Evolutionary conservation across 2,888 invertebrate genomes (phyloP).

Genomic region (Andrena flavipes): DNA sequence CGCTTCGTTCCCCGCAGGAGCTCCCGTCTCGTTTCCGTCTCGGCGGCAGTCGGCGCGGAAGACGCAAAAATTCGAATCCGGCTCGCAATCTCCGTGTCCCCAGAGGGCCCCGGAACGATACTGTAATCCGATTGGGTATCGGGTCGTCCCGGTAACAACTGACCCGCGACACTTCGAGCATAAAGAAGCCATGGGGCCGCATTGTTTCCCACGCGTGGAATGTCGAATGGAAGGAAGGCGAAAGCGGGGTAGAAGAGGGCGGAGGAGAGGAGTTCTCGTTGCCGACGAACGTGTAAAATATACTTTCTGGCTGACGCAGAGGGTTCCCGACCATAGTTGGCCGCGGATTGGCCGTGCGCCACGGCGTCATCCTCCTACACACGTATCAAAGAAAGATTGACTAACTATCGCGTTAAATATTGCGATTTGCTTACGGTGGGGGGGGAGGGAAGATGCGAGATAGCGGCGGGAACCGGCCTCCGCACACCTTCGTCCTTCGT

Average conservation of each 20-base stretch:
- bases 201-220: slow-evolving; percentile 84
- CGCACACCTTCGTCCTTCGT: slow-evolving; percentile 44
- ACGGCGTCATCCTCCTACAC: slow-evolving; percentile 71
- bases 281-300: slow-evolving; percentile 56
- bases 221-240: slow-evolving; percentile 65
- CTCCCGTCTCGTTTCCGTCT: background rate
- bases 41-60: slow-evolving; percentile 8
- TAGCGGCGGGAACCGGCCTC: slow-evolving; percentile 65
- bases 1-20: background rate
- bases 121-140: slow-evolving; percentile 63
- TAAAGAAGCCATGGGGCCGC: slow-evolving; percentile 80
- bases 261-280: slow-evolving; percentile 17
- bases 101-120: slow-evolving; percentile 39
- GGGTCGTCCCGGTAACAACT: slow-evolving; percentile 70
- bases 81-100: slow-evolving; percentile 15
- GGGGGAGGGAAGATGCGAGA: slow-evolving; percentile 73
- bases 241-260: background rate
- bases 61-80: slow-evolving; percentile 34
- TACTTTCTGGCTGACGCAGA: slow-evolving; percentile 56
- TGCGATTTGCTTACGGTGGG: slow-evolving; percentile 80
- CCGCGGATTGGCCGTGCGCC: slow-evolving; percentile 72
- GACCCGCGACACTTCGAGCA: slow-evolving; percentile 79
- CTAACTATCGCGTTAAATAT: slow-evolving; percentile 78
- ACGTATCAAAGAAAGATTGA: slow-evolving; percentile 58
- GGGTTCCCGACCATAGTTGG: slow-evolving; percentile 57